phyloP scores from a whole-genome alignment of 2,888 invertebrate species.

The Campaea margaritaria region DNA sequence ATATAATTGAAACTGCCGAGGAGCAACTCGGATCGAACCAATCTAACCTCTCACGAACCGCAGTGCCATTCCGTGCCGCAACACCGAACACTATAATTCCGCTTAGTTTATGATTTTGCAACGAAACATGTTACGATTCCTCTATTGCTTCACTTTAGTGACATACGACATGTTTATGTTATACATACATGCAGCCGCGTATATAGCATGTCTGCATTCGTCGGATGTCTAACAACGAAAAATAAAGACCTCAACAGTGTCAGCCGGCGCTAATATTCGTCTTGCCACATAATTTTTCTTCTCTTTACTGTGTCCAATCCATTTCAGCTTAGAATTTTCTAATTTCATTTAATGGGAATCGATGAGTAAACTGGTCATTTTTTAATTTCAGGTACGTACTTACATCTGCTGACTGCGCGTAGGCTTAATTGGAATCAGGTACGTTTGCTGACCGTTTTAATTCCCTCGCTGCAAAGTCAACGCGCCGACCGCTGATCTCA shows the following conservation, averaged over 20 bases:
- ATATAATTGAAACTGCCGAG: slow-evolving; percentile 71
- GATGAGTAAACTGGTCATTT: slow-evolving; percentile 56
- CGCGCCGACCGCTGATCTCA: slow-evolving; percentile 46
- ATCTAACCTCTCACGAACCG: slow-evolving; percentile 71
- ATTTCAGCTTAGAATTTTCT: slow-evolving; percentile 46
- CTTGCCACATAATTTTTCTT: slow-evolving; percentile 5
- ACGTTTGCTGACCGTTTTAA: slow-evolving; percentile 53
- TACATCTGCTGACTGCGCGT: slow-evolving; percentile 19
- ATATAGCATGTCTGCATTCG: slow-evolving; percentile 1
- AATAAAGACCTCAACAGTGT: not conserved
- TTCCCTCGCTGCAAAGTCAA: slow-evolving; percentile 43
- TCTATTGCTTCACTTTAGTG: slow-evolving; percentile 44
- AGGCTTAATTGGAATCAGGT: slow-evolving; percentile 50
- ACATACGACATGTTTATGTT: slow-evolving; percentile 10
- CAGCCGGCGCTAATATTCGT: not conserved
- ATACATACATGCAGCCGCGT: not conserved
- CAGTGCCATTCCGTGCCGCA: slow-evolving; percentile 60
- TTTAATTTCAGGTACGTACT: slow-evolving; percentile 48
- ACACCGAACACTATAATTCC: slow-evolving; percentile 53
- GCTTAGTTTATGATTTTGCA: slow-evolving; percentile 56
- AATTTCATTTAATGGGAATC: slow-evolving; percentile 52
- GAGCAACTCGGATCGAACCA: slow-evolving; percentile 57
- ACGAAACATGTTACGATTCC: slow-evolving; percentile 56
- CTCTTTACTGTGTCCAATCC: slow-evolving; percentile 20
- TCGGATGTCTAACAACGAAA: slow-evolving; percentile 9